phyloP scores from a whole-genome alignment of 1,140 invertebrate species.

The Galleria mellonella region DNA sequence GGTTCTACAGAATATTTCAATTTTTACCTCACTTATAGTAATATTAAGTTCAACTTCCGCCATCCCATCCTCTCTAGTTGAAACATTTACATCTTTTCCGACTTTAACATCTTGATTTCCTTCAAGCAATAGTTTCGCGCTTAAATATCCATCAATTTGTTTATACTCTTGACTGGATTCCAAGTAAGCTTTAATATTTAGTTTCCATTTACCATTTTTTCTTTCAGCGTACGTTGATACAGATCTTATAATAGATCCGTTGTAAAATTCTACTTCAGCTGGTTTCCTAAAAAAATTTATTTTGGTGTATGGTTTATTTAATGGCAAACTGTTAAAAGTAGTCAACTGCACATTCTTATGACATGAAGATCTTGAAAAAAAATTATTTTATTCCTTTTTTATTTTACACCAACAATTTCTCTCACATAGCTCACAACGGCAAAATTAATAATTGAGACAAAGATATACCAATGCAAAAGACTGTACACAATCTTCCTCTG shows the following conservation, averaged over 20 bases:
- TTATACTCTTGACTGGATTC: conserved; percentile 54
- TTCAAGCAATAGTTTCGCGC: conserved; percentile 29
- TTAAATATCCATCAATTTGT: conserved; percentile 29
- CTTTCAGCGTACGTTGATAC: conserved; percentile 62
- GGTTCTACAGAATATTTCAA: not conserved
- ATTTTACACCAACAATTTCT: not conserved
- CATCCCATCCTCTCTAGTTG: conserved; percentile 30
- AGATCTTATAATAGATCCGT: conserved; percentile 74
- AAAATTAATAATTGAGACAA: too few relatives aligned
- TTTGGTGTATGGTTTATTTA: too few relatives aligned
- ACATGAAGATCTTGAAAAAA: too few relatives aligned
- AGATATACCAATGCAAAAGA: too few relatives aligned
- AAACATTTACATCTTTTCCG: conserved; percentile 22
- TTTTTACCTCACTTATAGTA: conserved; percentile 41
- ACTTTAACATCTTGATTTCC: conserved; percentile 29
- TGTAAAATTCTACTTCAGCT: conserved; percentile 72
- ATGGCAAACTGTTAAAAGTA: too few relatives aligned
- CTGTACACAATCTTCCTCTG: too few relatives aligned
- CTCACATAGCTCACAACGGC: too few relatives aligned
- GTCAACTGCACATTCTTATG: too few relatives aligned
- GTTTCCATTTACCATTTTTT: conserved; percentile 50
- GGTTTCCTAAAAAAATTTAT: conserved; percentile 60
- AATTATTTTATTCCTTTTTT: not conserved
- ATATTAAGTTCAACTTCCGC: conserved; percentile 39
- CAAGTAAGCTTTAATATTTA: conserved; percentile 71